Evolutionary conservation across 2,888 invertebrate species (phyloP).

Genomic region (Cephonodes hylas): DNA sequence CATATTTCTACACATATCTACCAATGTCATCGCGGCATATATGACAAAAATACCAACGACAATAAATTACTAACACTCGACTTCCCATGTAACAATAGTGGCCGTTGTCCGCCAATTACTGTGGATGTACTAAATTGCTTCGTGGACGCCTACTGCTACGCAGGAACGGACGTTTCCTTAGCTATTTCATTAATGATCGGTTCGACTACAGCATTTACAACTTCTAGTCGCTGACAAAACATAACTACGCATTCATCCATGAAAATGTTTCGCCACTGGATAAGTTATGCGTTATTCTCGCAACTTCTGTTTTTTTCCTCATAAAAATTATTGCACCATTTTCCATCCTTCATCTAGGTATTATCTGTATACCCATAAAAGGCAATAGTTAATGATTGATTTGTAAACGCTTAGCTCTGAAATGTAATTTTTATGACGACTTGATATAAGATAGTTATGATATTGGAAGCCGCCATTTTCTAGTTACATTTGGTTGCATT

Average conservation of each 20-base stretch:
- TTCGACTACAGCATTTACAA: background rate
- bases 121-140: conserved; percentile 37
- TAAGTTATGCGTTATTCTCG: background rate
- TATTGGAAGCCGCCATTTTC: too few relatives aligned
- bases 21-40: too few relatives aligned
- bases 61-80: background rate
- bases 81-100: background rate
- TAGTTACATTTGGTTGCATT: too few relatives aligned
- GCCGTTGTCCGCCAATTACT: conserved; percentile 29
- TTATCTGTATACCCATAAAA: too few relatives aligned
- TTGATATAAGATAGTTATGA: too few relatives aligned
- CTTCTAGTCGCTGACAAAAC: too few relatives aligned
- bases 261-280: background rate
- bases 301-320: background rate
- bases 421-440: too few relatives aligned
- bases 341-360: too few relatives aligned
- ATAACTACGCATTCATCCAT: background rate
- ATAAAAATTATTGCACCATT: too few relatives aligned
- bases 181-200: conserved; percentile 29
- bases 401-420: too few relatives aligned
- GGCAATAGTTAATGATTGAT: too few relatives aligned
- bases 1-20: too few relatives aligned
- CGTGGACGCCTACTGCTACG: conserved; percentile 32
- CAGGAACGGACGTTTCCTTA: conserved; percentile 29
- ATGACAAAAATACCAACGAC: background rate